phyloP scores from a whole-genome alignment of 2,888 invertebrate genomes.

The Drosophila putrida region DNA sequence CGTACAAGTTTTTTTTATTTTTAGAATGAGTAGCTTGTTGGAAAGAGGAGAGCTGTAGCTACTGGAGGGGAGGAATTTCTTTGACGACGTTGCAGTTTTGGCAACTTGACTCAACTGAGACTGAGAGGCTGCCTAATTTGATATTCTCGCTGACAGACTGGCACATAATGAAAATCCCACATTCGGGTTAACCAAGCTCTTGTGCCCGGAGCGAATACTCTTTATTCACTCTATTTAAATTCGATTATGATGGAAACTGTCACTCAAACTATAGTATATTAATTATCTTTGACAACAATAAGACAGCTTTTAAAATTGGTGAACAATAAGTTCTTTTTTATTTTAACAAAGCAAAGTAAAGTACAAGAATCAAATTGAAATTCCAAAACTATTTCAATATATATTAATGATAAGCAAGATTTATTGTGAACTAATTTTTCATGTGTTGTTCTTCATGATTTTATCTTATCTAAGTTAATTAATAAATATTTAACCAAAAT shows the following conservation, averaged over 20 bases:
- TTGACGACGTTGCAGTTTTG: constrained; percentile 69
- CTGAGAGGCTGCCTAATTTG: constrained; percentile 53
- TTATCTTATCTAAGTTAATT: too few species aligned
- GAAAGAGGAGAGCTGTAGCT: background rate
- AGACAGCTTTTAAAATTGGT: background rate
- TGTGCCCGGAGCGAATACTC: background rate
- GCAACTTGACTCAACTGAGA: constrained; percentile 17
- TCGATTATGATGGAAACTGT: constrained; percentile 2
- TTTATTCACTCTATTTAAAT: background rate
- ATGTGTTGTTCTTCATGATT: too few species aligned
- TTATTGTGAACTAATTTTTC: too few species aligned
- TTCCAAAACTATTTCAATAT: background rate
- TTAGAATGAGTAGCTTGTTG: background rate
- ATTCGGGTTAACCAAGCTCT: constrained; percentile 20
- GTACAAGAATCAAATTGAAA: background rate
- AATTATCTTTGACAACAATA: background rate
- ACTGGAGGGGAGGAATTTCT: constrained; percentile 3
- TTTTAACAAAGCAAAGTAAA: background rate
- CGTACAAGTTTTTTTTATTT: constrained; percentile 36
- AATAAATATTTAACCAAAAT: too few species aligned
- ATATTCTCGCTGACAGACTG: constrained; percentile 36
- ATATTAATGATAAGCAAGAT: too few species aligned
- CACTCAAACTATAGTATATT: background rate
- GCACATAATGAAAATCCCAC: constrained; percentile 32
- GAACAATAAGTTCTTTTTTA: background rate